Evolutionary conservation across 2,797 vertebrate genomes (phyloP).

Genomic region (Microctenopoma steveboyesi): DNA sequence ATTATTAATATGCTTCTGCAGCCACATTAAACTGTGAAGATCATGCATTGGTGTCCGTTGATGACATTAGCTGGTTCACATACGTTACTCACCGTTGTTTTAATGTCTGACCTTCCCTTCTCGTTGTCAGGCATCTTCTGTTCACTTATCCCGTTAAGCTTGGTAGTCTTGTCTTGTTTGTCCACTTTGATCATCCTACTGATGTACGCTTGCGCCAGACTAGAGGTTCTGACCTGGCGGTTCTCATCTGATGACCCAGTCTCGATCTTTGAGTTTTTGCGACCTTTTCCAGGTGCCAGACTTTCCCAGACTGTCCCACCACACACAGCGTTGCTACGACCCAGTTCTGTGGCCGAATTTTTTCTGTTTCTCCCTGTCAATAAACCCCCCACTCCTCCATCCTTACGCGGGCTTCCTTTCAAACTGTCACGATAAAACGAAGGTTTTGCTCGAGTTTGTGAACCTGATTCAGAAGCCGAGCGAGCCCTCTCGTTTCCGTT

Average conservation of each 20-base stretch:
- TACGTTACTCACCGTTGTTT: slow-evolving; percentile 81
- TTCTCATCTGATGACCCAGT: slow-evolving; percentile 76
- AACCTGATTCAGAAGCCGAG: slow-evolving; percentile 85
- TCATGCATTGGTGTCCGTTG: background rate
- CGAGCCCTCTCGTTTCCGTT: slow-evolving; percentile 89
- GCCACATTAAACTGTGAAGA: background rate
- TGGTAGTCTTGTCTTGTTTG: slow-evolving; percentile 89
- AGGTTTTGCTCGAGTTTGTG: slow-evolving; percentile 79
- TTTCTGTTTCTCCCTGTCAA: slow-evolving; percentile 88
- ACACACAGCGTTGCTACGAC: slow-evolving; percentile 65
- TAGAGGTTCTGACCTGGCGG: slow-evolving; percentile 77
- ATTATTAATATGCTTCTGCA: slow-evolving; percentile 9
- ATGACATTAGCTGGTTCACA: background rate
- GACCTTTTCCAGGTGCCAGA: slow-evolving; percentile 87
- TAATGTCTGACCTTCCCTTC: slow-evolving; percentile 81
- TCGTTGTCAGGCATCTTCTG: slow-evolving; percentile 79
- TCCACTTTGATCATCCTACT: slow-evolving; percentile 97
- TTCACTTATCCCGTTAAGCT: slow-evolving; percentile 70
- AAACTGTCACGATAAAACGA: slow-evolving; percentile 77
- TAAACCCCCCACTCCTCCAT: slow-evolving; percentile 74
- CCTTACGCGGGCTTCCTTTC: slow-evolving; percentile 85
- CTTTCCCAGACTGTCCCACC: slow-evolving; percentile 84
- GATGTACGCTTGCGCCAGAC: slow-evolving; percentile 89
- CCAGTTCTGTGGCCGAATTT: slow-evolving; percentile 88
- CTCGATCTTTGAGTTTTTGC: slow-evolving; percentile 88